These are phyloP conservation scores for Laterallus jamaicensis DNA, from an alignment of 2,113 vertebrate genomes.

Conservation along the genomic window DNA sequence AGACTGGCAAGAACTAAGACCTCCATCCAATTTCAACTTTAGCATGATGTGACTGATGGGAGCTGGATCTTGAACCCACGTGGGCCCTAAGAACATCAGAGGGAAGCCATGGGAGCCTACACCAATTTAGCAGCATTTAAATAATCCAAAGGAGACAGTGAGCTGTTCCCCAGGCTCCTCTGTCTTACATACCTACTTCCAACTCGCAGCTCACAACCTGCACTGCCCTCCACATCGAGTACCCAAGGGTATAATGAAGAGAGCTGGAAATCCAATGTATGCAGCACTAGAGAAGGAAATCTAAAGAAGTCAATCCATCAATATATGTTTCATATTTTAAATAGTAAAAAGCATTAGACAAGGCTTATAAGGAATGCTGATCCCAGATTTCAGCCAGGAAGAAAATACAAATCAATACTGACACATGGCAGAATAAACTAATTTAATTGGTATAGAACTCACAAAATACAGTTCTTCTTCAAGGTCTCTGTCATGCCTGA, in stretches of 20 bases:
- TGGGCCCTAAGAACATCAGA: background rate
- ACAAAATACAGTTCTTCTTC: conserved; percentile 17
- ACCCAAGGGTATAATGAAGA: background rate
- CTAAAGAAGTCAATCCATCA: background rate
- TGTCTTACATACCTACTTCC: background rate
- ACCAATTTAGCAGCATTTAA: background rate
- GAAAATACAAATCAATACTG: background rate
- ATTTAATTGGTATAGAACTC: conserved; percentile 13
- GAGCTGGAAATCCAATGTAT: background rate
- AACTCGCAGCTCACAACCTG: background rate
- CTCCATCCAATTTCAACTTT: background rate
- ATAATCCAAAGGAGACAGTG: background rate
- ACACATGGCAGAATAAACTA: background rate
- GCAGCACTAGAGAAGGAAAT: background rate
- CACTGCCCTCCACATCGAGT: background rate
- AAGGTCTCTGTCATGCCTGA: background rate
- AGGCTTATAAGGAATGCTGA: background rate
- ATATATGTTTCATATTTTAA: background rate
- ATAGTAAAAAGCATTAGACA: background rate
- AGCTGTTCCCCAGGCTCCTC: background rate
- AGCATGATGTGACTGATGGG: background rate
- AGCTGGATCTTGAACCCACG: background rate
- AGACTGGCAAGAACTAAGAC: background rate
- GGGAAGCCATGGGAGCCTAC: background rate
- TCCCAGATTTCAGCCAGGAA: background rate